These are phyloP conservation scores for Drosophila rhopaloa DNA, from an alignment of 1,140 invertebrate genomes.

Conservation along the genomic window DNA sequence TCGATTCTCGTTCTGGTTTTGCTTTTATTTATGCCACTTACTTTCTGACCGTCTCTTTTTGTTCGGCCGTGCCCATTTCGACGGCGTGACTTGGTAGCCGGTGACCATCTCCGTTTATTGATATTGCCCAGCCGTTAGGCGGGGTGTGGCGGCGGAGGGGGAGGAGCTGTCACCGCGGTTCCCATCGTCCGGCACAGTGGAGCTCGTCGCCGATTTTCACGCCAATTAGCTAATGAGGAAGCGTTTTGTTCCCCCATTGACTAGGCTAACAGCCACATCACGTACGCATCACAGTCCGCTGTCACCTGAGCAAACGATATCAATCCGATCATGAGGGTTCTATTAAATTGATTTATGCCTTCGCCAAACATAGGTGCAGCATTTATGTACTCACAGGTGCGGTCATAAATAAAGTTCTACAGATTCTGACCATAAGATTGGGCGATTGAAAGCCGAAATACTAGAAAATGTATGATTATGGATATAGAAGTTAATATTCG, in stretches of 20 bases:
- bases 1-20: constrained; percentile 61
- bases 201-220: constrained; percentile 55
- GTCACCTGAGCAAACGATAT: constrained; percentile 58
- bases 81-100: constrained; percentile 71
- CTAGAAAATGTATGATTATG: too few species aligned
- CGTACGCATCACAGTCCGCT: constrained; percentile 46
- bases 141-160: constrained; percentile 2
- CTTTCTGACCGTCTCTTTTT: constrained; percentile 42
- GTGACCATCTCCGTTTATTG: constrained; percentile 43
- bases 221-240: constrained; percentile 80
- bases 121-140: constrained; percentile 36
- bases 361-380: constrained; percentile 40
- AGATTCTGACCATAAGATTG: constrained; percentile 2
- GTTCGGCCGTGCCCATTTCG: constrained; percentile 75
- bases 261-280: constrained; percentile 51
- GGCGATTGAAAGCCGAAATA: neutral
- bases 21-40: constrained; percentile 61
- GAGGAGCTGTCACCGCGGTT: constrained; percentile 27
- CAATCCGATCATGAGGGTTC: constrained; percentile 54
- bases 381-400: neutral
- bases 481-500: too few species aligned
- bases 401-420: constrained; percentile 3
- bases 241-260: constrained; percentile 41
- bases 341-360: constrained; percentile 52
- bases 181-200: constrained; percentile 63